These are phyloP conservation scores for Sarcoramphus papa DNA, from an alignment of 2,797 vertebrate species.

Conservation along the genomic window DNA sequence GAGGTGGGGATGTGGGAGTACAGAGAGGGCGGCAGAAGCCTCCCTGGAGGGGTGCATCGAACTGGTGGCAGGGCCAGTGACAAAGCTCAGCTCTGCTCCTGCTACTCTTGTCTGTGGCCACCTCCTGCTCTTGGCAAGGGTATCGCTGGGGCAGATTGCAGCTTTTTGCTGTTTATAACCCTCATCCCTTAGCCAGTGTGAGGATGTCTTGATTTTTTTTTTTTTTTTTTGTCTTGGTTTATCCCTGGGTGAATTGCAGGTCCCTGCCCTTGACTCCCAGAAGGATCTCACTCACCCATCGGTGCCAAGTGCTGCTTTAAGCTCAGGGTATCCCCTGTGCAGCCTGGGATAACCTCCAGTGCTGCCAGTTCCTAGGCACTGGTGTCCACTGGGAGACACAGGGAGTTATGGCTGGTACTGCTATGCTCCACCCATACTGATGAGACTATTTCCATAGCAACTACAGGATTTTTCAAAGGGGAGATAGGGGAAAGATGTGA, in stretches of 20 bases:
- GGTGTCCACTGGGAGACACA: conserved; percentile 21
- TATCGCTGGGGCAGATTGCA: not conserved
- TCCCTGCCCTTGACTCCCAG: not conserved
- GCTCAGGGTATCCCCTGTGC: not conserved
- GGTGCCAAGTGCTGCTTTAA: not conserved
- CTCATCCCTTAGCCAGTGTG: not conserved
- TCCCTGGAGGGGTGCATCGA: not conserved
- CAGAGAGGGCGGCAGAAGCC: not conserved
- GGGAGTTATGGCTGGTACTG: not conserved
- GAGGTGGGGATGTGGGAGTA: not conserved
- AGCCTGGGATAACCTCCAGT: not conserved
- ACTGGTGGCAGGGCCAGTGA: not conserved
- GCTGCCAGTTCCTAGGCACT: not conserved
- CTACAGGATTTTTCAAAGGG: conserved; percentile 5
- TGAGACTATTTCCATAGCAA: conserved; percentile 68
- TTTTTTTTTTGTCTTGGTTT: not conserved
- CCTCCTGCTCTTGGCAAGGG: rapidly evolving
- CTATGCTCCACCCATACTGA: conserved; percentile 32
- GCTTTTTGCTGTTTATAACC: not conserved
- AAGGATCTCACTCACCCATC: not conserved
- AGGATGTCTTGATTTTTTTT: not conserved
- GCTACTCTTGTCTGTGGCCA: not conserved
- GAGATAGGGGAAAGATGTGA: not conserved
- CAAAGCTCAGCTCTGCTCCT: not conserved
- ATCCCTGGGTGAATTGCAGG: not conserved